phyloP scores from a whole-genome alignment of 92 coral and sea anemone genomes.

The Umimayanthus kanabou region DNA sequence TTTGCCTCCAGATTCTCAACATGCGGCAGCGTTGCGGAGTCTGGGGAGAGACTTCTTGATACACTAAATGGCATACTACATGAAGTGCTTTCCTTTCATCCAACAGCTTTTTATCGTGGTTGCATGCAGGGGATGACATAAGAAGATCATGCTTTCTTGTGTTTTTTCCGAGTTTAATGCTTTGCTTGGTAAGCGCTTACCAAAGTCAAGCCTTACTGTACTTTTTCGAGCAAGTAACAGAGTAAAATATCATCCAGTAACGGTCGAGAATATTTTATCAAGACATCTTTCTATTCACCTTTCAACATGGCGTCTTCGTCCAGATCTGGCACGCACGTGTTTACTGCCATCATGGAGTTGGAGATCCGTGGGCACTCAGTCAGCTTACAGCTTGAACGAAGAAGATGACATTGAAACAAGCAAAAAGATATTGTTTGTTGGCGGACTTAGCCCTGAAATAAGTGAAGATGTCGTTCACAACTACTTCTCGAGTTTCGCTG shows the following conservation, averaged over 20 bases:
- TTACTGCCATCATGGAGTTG: neutral
- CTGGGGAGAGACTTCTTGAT: neutral
- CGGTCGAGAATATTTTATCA: neutral
- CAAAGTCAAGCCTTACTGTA: neutral
- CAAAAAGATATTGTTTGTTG: conserved; percentile 35
- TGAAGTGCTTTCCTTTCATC: neutral
- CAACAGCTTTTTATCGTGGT: neutral
- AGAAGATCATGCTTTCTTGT: conserved; percentile 11
- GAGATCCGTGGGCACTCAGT: neutral
- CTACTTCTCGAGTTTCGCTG: conserved; percentile 41
- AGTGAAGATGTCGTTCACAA: conserved; percentile 11
- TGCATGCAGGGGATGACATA: neutral
- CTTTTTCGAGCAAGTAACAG: neutral
- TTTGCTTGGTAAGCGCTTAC: neutral
- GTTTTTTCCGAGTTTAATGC: neutral
- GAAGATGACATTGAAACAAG: conserved; percentile 40
- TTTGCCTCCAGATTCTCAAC: too few relatives aligned
- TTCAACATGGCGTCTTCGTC: conserved; percentile 2
- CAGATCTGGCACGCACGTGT: neutral
- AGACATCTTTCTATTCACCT: neutral
- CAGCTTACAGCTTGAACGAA: conserved; percentile 2
- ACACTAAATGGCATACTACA: neutral
- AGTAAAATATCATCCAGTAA: neutral
- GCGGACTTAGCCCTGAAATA: conserved; percentile 41
- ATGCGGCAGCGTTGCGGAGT: too few relatives aligned